Percentiles rank a stretch among this genome's conserved stretches.
Evolutionary conservation across 2,113 vertebrate genomes (phyloP).

Genomic region (Hiodon alosoides): DNA sequence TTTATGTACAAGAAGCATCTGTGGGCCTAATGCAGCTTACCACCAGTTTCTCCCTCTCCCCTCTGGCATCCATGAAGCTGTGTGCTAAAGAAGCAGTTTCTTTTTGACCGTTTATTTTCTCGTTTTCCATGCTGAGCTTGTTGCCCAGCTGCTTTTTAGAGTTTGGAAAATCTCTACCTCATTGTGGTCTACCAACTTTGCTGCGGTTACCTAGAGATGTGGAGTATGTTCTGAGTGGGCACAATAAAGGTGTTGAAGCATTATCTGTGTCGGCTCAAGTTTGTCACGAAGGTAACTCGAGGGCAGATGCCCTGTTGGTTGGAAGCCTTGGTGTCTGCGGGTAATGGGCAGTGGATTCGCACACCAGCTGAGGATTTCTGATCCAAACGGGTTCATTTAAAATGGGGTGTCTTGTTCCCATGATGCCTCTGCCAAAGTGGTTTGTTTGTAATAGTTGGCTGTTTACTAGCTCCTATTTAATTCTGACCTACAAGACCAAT

Average conservation of each 20-base stretch:
- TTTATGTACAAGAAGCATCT: conserved; percentile 55
- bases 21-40: conserved; percentile 60
- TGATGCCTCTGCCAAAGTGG: too few species aligned
- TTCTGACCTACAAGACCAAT: too few species aligned
- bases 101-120: background rate
- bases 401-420: too few species aligned
- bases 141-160: conserved; percentile 89
- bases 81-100: conserved; percentile 91
- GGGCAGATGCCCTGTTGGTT: too few species aligned
- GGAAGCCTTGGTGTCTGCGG: too few species aligned
- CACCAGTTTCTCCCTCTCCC: background rate
- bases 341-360: too few species aligned
- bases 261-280: conserved; percentile 38
- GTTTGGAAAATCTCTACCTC: conserved; percentile 97
- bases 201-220: conserved; percentile 88
- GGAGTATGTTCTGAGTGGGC: conserved; percentile 91
- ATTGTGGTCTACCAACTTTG: conserved; percentile 94
- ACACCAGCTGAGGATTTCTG: too few species aligned
- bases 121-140: conserved; percentile 63
- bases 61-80: conserved; percentile 63
- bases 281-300: too few species aligned
- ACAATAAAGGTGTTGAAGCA: conserved; percentile 99
- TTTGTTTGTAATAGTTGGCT: too few species aligned
- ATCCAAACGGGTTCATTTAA: too few species aligned
- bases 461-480: too few species aligned